Base-by-base conservation (phyloP, 2,888 invertebrate species). In the Lymantria dispar region DNA sequence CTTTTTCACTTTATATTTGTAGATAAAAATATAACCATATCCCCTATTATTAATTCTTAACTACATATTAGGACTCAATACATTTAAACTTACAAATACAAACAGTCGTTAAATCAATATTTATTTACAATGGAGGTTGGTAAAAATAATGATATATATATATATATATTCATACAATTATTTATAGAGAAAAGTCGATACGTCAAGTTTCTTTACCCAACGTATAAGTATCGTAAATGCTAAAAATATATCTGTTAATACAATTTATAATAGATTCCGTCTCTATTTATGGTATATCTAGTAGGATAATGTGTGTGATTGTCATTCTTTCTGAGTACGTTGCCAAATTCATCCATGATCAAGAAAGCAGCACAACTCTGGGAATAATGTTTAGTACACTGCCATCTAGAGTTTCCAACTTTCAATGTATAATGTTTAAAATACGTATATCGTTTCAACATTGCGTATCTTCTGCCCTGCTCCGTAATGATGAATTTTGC, bases 351-450 rank as follows among this genome's bases (percentile, higher is more conserved):
- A 29, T 42, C 49, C 41, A 69, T 31, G 1, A 62, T 36, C 7
- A 70, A 11, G 8, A 50, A 60, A 2, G 67, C 65, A 8, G 48
- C 45, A 47, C 70, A 70, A 12, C 46, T 63, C 45, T 43, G 58
- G 0, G 70, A 70, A 11, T 11, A 62, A 31, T 72, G 68, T 10
- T 60, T 66, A 8, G 64, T 69, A 52, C 75, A 74, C 43, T 64
- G 66, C 71, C 71, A 74, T 12, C 70, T 57, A 0, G 48, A 43
- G 2, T 40, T 43, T 11, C 72, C 70, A 0, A 10, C 36, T 38
- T 62, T 74, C 5, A 62, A 30, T 0, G n/a, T 1, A 30, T 68
- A 67, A 31, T 74, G 74, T 31, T 59, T 74, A 37, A 66, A 64
- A 52, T 68, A 77, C 0, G 75, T 70, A 44, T 56, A 74, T 0